Percentiles rank a stretch among this genome's conserved stretches.
phyloP scores from a whole-genome alignment of 2,797 vertebrate species.

The Myiothlypis coronata region DNA sequence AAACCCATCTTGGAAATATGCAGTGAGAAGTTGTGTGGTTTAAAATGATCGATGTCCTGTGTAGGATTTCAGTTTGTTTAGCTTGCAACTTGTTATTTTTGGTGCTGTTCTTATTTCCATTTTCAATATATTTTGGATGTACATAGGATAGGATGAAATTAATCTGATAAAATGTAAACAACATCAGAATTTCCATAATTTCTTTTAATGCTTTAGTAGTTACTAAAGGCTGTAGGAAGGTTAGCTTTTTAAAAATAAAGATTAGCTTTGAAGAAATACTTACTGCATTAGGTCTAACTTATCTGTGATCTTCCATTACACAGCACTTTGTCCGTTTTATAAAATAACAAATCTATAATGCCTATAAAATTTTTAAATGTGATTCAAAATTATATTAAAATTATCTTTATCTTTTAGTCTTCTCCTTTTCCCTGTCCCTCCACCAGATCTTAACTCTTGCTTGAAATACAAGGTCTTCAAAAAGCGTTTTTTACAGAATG shows the following conservation, averaged over 20 bases:
- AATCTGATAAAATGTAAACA: background rate
- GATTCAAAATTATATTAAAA: slow-evolving; percentile 57
- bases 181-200: background rate
- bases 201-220: background rate
- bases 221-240: background rate
- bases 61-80: slow-evolving; percentile 24
- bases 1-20: background rate
- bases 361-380: background rate
- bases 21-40: background rate
- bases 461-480: slow-evolving; percentile 68
- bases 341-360: background rate
- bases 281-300: background rate
- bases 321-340: slow-evolving; percentile 29
- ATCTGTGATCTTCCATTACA: background rate
- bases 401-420: slow-evolving; percentile 10
- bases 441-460: slow-evolving; percentile 42
- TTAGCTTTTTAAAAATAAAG: slow-evolving; percentile 47
- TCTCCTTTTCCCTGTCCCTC: slow-evolving; percentile 20
- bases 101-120: slow-evolving; percentile 1
- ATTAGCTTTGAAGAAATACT: slow-evolving; percentile 31
- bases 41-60: background rate
- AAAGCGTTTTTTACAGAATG: background rate
- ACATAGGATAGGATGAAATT: background rate
- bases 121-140: background rate
- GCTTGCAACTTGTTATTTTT: background rate